These are phyloP conservation scores for Collichthys lucidus DNA, from an alignment of 2,113 vertebrate genomes.

Conservation along the genomic window DNA sequence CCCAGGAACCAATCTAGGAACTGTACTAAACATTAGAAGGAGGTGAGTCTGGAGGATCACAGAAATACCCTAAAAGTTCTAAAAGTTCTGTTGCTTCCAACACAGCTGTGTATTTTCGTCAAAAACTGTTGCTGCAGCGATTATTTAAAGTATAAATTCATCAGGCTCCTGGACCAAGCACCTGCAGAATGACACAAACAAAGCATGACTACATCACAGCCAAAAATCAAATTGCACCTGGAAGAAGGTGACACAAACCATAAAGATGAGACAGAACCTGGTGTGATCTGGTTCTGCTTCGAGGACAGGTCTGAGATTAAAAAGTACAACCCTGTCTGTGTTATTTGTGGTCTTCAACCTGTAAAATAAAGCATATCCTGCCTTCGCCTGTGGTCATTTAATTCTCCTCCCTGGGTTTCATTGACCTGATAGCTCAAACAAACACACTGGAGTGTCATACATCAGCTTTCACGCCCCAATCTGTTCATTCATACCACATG, in stretches of 20 bases:
- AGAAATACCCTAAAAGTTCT: neutral
- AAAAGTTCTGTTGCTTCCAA: neutral
- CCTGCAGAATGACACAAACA: slow-evolving; percentile 38
- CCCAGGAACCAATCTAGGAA: too few relatives aligned
- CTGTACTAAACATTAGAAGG: too few relatives aligned
- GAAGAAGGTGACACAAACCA: slow-evolving; percentile 16
- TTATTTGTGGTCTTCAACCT: neutral
- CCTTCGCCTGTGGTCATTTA: neutral
- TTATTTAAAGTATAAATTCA: slow-evolving; percentile 10
- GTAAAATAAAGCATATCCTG: neutral
- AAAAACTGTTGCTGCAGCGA: neutral
- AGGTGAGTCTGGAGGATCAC: neutral
- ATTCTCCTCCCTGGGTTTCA: neutral
- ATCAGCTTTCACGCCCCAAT: neutral
- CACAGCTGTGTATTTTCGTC: neutral
- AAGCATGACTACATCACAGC: slow-evolving; percentile 26
- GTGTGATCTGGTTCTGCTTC: neutral
- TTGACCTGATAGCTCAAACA: slow-evolving; percentile 15
- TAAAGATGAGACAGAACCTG: slow-evolving; percentile 30
- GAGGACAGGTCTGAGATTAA: slow-evolving; percentile 12
- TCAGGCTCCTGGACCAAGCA: neutral
- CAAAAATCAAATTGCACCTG: slow-evolving; percentile 35
- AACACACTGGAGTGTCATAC: neutral
- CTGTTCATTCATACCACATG: neutral
- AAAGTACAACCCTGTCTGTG: neutral